Percentiles rank a stretch among this genome's conserved stretches.
Conservation (phyloP, 2,113 vertebrate genomes). For the pig (Sus scrofa) region T2T-Sscrofa CM000822.6:28392501-28393000, state of each 20-base stretch:
- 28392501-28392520: neutral
- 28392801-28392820: neutral
- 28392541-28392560: neutral
- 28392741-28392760: neutral
- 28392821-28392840: neutral
- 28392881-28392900: neutral
- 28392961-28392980: too few relatives aligned
- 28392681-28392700: neutral
- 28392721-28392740: neutral
- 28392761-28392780: neutral
- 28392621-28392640: neutral
- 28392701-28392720: neutral
- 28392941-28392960: neutral
- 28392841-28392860: neutral
- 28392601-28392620: neutral
- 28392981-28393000: too few relatives aligned
- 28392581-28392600: neutral
- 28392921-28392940: neutral
- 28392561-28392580: neutral
- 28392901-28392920: neutral
- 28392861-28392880: neutral
- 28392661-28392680: neutral
- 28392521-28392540: neutral
- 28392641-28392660: neutral
- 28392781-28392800: neutral